Evolutionary conservation across 2,113 vertebrate genomes (phyloP).

Genomic region (Lathamus discolor): DNA sequence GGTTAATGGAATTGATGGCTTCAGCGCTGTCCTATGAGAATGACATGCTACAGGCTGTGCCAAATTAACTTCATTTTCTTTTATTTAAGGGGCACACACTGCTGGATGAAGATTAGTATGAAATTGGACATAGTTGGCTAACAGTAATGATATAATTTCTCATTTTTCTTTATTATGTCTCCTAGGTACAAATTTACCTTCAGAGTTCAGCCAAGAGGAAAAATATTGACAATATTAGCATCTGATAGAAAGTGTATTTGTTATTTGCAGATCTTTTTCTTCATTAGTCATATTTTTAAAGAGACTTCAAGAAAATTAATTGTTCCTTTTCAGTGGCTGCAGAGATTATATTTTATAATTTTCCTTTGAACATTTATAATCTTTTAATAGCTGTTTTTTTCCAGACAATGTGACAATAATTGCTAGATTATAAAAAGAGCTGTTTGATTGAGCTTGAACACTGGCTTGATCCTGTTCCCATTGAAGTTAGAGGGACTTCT

Average conservation of each 20-base stretch:
- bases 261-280: background rate
- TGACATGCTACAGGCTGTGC: background rate
- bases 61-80: slow-evolving; percentile 7
- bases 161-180: slow-evolving; percentile 17
- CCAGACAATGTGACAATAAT: slow-evolving; percentile 29
- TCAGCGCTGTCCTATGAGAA: background rate
- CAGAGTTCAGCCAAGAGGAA: background rate
- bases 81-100: background rate
- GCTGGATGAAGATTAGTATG: background rate
- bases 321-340: background rate
- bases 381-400: slow-evolving; percentile 49
- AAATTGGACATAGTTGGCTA: slow-evolving; percentile 10
- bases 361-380: slow-evolving; percentile 34
- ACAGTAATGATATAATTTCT: background rate
- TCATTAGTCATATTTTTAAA: background rate
- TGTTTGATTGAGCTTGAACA: background rate
- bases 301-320: slow-evolving; percentile 10
- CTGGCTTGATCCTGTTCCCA: background rate
- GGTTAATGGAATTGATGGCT: background rate
- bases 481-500: slow-evolving; percentile 1
- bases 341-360: slow-evolving; percentile 39
- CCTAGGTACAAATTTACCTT: slow-evolving; percentile 25
- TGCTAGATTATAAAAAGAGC: slow-evolving; percentile 8
- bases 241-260: background rate
- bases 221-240: background rate